phyloP scores from a whole-genome alignment of 2,888 invertebrate genomes.

The Steromphala cineraria region DNA sequence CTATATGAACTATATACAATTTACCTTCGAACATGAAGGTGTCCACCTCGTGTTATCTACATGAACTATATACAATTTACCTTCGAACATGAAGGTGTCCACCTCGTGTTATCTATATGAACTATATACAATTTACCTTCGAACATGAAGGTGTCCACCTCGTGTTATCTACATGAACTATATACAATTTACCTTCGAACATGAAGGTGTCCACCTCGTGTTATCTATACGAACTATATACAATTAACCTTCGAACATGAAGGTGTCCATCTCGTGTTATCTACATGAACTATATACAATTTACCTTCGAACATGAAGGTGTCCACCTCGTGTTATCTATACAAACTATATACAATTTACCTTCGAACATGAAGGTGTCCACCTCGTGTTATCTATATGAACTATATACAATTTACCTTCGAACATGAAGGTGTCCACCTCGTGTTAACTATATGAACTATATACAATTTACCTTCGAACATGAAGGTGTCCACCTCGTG shows the following conservation, averaged over 20 bases:
- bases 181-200: conserved; percentile 43
- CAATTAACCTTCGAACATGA: conserved; percentile 41
- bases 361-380: conserved; percentile 46
- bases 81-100: conserved; percentile 46
- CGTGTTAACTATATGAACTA: too few relatives aligned
- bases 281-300: too few relatives aligned
- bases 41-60: conserved; percentile 28
- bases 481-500: conserved; percentile 38
- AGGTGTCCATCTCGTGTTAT: conserved; percentile 38
- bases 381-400: too few relatives aligned
- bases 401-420: too few relatives aligned
- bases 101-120: too few relatives aligned
- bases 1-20: too few relatives aligned
- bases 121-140: too few relatives aligned
- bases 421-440: conserved; percentile 55
- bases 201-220: conserved; percentile 60
- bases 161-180: too few relatives aligned
- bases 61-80: too few relatives aligned
- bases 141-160: conserved; percentile 42
- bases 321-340: conserved; percentile 66
- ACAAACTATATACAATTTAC: too few relatives aligned
- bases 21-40: conserved; percentile 45
- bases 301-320: conserved; percentile 46
- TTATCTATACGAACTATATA: too few relatives aligned
- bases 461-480: conserved; percentile 42